These are phyloP conservation scores for Caenorhabditis remanei DNA, from an alignment of 1,140 invertebrate genomes.

Conservation along the genomic window DNA sequence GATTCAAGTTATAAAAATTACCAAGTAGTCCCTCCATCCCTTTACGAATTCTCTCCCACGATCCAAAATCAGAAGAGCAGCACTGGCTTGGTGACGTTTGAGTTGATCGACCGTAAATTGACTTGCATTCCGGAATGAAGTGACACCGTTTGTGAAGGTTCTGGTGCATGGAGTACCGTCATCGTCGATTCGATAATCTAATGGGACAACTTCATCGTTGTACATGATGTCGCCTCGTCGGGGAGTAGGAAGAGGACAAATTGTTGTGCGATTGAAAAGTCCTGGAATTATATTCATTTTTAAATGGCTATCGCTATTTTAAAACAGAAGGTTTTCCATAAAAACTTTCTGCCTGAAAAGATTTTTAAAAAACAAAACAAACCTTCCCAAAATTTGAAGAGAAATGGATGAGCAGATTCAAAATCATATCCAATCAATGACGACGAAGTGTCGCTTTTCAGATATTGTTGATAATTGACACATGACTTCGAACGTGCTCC, in stretches of 20 bases:
- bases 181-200: slow-evolving; percentile 54
- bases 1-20: slow-evolving; percentile 32
- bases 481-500: slow-evolving; percentile 14
- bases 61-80: slow-evolving; percentile 71
- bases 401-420: slow-evolving; percentile 13
- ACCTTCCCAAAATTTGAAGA: slow-evolving; percentile 48
- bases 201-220: slow-evolving; percentile 1
- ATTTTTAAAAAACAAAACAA: neutral
- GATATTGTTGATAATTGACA: slow-evolving; percentile 61
- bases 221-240: neutral
- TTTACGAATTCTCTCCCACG: slow-evolving; percentile 63
- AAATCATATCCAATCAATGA: neutral
- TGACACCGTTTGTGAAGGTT: neutral
- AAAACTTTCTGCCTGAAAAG: no score
- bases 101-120: slow-evolving; percentile 64
- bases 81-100: slow-evolving; percentile 45
- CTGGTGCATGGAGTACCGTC: slow-evolving; percentile 54
- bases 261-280: neutral
- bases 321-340: no score
- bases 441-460: neutral
- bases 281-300: neutral
- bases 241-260: slow-evolving; percentile 6
- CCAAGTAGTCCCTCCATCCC: slow-evolving; percentile 69
- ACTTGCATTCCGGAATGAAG: neutral
- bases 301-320: neutral